These are phyloP conservation scores for Platygyra sinensis DNA, from an alignment of 64 coral and sea anemone species.

Conservation along the genomic window DNA sequence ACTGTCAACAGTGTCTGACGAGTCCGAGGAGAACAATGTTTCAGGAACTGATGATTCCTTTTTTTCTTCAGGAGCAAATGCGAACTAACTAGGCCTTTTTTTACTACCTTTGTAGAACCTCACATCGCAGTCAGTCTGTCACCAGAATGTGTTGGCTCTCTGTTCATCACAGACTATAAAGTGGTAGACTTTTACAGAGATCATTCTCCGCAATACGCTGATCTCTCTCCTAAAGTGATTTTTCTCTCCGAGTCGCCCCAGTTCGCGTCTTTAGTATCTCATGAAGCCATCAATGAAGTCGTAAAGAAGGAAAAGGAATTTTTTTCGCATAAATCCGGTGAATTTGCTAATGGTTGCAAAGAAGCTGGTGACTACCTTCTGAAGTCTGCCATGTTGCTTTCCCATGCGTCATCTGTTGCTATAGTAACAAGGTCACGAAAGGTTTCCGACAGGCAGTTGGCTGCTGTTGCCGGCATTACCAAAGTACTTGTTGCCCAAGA, in stretches of 20 bases:
- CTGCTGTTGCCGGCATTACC: neutral
- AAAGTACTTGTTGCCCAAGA: constrained; percentile 27
- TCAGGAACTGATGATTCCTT: no score
- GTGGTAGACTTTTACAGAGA: neutral
- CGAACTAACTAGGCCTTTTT: neutral
- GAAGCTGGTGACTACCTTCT: neutral
- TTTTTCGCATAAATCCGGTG: neutral
- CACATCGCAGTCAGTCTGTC: neutral
- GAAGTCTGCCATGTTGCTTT: neutral
- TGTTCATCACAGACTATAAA: neutral
- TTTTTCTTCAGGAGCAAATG: no score
- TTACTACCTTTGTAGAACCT: neutral
- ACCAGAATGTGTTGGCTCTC: neutral
- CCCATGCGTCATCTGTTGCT: neutral
- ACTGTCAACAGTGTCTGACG: no score
- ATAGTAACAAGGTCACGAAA: neutral
- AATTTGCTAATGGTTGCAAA: neutral
- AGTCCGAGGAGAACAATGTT: no score
- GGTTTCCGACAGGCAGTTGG: neutral
- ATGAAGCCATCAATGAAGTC: constrained; percentile 1
- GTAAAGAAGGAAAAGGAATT: neutral
- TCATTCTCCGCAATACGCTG: neutral
- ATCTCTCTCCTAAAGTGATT: constrained; percentile 12
- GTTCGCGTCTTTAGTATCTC: neutral
- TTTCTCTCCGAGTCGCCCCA: constrained; percentile 15